Evolutionary conservation across 1,140 invertebrate species (phyloP).

Genomic region (Lanistes nyassanus): DNA sequence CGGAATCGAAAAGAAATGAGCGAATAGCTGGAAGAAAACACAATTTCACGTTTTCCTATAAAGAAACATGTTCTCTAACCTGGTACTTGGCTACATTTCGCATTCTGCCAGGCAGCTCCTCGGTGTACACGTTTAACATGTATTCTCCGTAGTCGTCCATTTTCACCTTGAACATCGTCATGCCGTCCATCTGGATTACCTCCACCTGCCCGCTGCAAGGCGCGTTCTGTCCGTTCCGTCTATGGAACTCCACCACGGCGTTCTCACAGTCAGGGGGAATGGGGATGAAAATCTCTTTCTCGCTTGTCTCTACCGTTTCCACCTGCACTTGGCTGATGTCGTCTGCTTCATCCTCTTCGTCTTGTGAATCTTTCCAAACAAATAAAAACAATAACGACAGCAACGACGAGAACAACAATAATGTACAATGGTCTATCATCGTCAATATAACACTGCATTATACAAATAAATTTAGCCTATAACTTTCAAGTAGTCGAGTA

Average conservation of each 20-base stretch:
- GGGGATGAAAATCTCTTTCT: constrained; percentile 53
- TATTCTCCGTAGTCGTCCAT: constrained; percentile 60
- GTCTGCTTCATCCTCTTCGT: constrained; percentile 24
- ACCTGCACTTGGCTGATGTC: constrained; percentile 37
- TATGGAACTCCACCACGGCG: constrained; percentile 46
- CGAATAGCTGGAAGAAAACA: too few species aligned
- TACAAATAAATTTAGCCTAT: too few species aligned
- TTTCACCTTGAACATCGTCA: constrained; percentile 44
- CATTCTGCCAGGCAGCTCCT: constrained; percentile 16
- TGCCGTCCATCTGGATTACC: constrained; percentile 46
- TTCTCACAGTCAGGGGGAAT: constrained; percentile 45
- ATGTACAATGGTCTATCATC: too few species aligned
- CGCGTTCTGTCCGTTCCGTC: constrained; percentile 51
- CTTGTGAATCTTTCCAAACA: constrained; percentile 17
- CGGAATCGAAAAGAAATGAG: too few species aligned
- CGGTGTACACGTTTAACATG: constrained; percentile 55
- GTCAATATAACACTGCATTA: too few species aligned
- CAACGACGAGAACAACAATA: too few species aligned
- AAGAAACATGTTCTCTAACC: neutral
- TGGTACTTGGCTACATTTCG: constrained; percentile 56
- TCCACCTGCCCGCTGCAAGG: constrained; percentile 43
- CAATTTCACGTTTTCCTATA: neutral
- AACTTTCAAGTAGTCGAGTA: too few species aligned
- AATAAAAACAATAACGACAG: too few species aligned
- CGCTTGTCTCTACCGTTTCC: constrained; percentile 57